A percentile compares a stretch with the other conserved stretches of the same genome.
Conservation (phyloP, 92 coral and sea anemone species). For the Parazoanthus swiftii region DNA sequence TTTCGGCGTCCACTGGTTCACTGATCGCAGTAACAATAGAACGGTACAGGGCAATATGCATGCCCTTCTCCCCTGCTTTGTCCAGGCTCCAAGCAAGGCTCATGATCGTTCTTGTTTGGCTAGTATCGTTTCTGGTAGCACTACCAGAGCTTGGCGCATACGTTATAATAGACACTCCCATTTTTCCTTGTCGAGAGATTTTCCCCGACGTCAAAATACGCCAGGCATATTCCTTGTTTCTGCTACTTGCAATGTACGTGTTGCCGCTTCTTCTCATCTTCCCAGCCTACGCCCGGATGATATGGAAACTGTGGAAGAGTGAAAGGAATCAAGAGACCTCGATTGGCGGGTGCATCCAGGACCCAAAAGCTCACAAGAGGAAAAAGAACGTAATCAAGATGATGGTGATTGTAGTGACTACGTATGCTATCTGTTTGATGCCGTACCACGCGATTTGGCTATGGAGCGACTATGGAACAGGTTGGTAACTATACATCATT, state of each 20-base stretch:
- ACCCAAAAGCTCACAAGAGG: conserved; percentile 77
- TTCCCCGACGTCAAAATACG: conserved; percentile 62
- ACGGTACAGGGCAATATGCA: conserved; percentile 90
- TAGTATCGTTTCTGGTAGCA: conserved; percentile 78
- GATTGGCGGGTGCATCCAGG: conserved; percentile 75
- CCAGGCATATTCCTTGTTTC: conserved; percentile 71
- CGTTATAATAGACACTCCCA: background rate
- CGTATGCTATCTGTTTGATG: conserved; percentile 82
- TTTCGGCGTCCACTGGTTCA: conserved; percentile 90
- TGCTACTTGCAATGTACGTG: conserved; percentile 72
- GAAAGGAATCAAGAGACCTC: conserved; percentile 57
- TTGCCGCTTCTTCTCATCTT: conserved; percentile 77
- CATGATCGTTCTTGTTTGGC: conserved; percentile 74
- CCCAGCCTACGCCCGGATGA: conserved; percentile 86
- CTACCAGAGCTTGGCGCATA: conserved; percentile 89
- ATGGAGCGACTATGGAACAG: conserved; percentile 75
- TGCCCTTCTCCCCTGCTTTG: conserved; percentile 83
- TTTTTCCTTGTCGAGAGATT: conserved; percentile 69
- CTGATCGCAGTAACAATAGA: conserved; percentile 91
- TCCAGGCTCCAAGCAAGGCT: conserved; percentile 90
- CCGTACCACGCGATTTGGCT: conserved; percentile 77
- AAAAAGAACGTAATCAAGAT: conserved; percentile 86
- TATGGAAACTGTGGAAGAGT: conserved; percentile 67
- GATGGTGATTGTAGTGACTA: conserved; percentile 88
- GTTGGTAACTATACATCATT: conserved; percentile 40